These are phyloP conservation scores for Xiphorhynchus elegans DNA, from an alignment of 2,113 vertebrate genomes.

Conservation along the genomic window DNA sequence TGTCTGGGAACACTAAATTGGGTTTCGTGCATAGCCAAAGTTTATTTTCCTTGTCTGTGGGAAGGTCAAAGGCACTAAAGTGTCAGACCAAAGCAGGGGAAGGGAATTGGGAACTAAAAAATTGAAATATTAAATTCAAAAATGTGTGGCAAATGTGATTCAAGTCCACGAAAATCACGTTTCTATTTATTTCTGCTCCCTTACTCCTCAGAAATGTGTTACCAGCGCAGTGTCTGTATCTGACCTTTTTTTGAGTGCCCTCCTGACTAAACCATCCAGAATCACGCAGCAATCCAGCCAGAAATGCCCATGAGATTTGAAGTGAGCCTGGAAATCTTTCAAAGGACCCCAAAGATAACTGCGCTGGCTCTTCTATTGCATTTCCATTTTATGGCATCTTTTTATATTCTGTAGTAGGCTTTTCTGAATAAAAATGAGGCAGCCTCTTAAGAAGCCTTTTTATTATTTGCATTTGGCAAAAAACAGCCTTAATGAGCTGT, in stretches of 20 bases:
- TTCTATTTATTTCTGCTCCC: neutral
- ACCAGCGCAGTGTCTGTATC: neutral
- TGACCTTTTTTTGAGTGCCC: neutral
- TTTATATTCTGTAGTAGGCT: slow-evolving; percentile 71
- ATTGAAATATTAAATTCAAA: neutral
- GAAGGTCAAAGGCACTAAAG: slow-evolving; percentile 1
- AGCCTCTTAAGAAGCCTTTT: slow-evolving; percentile 72
- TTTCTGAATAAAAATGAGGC: slow-evolving; percentile 78
- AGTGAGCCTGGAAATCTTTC: slow-evolving; percentile 24
- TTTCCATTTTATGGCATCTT: slow-evolving; percentile 78
- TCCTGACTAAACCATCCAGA: neutral
- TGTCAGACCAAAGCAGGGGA: neutral
- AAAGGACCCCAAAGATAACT: slow-evolving; percentile 42
- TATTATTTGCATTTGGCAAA: slow-evolving; percentile 80
- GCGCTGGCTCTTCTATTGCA: slow-evolving; percentile 3
- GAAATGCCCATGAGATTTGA: neutral
- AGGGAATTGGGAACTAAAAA: neutral
- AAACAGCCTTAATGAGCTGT: slow-evolving; percentile 81
- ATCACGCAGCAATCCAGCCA: neutral
- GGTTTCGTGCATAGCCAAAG: neutral
- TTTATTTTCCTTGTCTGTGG: slow-evolving; percentile 7
- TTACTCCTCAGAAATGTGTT: neutral
- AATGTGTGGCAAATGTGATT: neutral
- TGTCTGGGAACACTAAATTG: neutral
- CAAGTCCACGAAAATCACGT: neutral